Percentiles rank a stretch among this genome's conserved stretches.
Conservation (phyloP, 1,140 invertebrate genomes). For the Epicauta chinensis region DNA sequence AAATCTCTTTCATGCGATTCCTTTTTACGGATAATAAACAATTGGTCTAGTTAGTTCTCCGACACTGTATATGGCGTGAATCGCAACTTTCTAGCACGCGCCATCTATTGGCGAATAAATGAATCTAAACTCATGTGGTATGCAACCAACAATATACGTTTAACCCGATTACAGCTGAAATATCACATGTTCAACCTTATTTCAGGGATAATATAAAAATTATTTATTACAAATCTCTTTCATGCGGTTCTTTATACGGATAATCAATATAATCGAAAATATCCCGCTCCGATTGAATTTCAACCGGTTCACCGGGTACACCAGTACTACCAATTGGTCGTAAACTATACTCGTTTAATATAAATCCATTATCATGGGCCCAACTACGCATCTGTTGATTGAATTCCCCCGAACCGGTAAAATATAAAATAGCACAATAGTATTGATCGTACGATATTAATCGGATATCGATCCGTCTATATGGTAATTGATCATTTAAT, state of each 20-base stretch:
- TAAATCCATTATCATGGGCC: slow-evolving; percentile 68
- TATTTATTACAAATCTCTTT: slow-evolving; percentile 49
- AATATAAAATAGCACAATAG: slow-evolving; percentile 70
- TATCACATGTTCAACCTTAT: no score
- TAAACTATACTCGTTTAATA: slow-evolving; percentile 71
- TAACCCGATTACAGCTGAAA: no score
- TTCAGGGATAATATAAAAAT: no score
- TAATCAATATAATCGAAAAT: slow-evolving; percentile 72
- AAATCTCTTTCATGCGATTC: no score
- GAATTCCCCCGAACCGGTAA: slow-evolving; percentile 79
- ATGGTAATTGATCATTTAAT: slow-evolving; percentile 41
- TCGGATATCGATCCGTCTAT: slow-evolving; percentile 57
- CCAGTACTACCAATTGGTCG: slow-evolving; percentile 57
- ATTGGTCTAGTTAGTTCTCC: no score
- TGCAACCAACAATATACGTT: no score
- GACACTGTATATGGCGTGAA: no score
- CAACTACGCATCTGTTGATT: slow-evolving; percentile 69
- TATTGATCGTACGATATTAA: slow-evolving; percentile 69
- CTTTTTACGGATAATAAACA: no score
- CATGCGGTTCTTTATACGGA: slow-evolving; percentile 63
- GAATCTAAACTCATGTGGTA: no score
- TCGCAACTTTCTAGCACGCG: no score
- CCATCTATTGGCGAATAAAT: no score
- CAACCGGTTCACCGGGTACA: slow-evolving; percentile 64
- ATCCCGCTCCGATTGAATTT: slow-evolving; percentile 64